A percentile compares a stretch with the other conserved stretches of the same genome.
Evolutionary conservation across 1,140 invertebrate genomes (phyloP).

Genomic region (Papilio dardanus): DNA sequence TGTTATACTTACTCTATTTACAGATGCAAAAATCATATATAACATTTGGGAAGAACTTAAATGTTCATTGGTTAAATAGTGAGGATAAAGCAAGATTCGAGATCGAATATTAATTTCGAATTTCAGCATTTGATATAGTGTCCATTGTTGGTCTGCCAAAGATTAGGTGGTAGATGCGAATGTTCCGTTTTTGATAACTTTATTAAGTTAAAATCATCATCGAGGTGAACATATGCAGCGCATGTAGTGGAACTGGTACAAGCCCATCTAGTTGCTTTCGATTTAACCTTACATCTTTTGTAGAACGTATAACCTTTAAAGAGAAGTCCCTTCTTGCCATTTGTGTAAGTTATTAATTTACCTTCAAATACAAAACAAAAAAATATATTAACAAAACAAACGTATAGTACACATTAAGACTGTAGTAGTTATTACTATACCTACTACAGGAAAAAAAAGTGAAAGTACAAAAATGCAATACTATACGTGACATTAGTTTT

Average conservation of each 20-base stretch:
- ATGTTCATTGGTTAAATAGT: too few species aligned
- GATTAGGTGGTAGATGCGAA: conserved; percentile 22
- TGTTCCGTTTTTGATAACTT: conserved; percentile 11
- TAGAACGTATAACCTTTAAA: conserved; percentile 47
- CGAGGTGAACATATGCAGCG: conserved; percentile 44
- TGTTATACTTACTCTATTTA: too few species aligned
- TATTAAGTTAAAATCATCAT: conserved; percentile 39
- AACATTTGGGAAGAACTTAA: too few species aligned
- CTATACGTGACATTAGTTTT: too few species aligned
- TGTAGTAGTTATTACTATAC: neutral
- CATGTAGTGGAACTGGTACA: conserved; percentile 43
- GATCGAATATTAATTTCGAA: too few species aligned
- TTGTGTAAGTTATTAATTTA: neutral
- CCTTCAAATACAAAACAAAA: neutral
- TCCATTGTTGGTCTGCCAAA: neutral
- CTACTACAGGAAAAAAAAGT: too few species aligned
- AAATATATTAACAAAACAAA: neutral
- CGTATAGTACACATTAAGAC: neutral
- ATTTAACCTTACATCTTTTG: conserved; percentile 37
- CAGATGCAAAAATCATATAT: too few species aligned
- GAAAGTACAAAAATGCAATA: too few species aligned
- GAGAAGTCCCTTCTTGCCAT: conserved; percentile 37
- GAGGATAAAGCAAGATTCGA: too few species aligned
- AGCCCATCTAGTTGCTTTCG: conserved; percentile 39
- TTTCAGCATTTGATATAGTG: too few species aligned